Conservation (phyloP, 2,888 invertebrate species). For the Trichopoda pennipes region DNA sequence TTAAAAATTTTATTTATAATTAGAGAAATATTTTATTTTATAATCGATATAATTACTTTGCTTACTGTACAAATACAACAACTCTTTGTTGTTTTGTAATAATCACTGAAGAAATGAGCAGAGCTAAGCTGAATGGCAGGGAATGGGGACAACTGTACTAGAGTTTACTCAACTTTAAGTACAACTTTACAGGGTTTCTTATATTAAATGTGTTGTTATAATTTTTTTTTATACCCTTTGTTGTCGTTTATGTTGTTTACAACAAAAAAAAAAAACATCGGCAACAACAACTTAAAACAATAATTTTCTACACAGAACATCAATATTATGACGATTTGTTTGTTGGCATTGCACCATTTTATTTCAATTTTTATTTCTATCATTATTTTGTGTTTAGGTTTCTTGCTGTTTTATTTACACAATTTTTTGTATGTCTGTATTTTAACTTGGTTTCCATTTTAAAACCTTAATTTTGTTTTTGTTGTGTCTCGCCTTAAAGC, state of each 20-base stretch:
- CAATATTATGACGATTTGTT: slow-evolving; percentile 13
- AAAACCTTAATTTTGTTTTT: slow-evolving; percentile 16
- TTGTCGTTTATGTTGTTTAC: slow-evolving; percentile 21
- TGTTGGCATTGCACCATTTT: slow-evolving; percentile 46
- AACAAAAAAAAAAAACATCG: slow-evolving; percentile 22
- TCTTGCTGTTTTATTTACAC: slow-evolving; percentile 38
- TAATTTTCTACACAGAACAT: slow-evolving; percentile 39
- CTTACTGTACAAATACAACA: background rate
- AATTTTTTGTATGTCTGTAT: slow-evolving; percentile 60
- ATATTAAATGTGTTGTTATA: slow-evolving; percentile 20
- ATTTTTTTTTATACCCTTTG: slow-evolving; percentile 12
- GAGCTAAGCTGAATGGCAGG: background rate
- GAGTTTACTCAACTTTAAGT: slow-evolving; percentile 56
- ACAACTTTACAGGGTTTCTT: slow-evolving; percentile 49
- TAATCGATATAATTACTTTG: no score
- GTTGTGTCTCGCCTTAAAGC: slow-evolving; percentile 35
- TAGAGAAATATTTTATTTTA: no score
- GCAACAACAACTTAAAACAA: slow-evolving; percentile 22
- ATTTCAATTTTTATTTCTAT: slow-evolving; percentile 35
- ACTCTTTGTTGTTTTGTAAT: slow-evolving; percentile 22
- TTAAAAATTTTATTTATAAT: no score
- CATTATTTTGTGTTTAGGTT: slow-evolving; percentile 33
- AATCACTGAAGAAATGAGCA: slow-evolving; percentile 40
- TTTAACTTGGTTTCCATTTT: slow-evolving; percentile 38
- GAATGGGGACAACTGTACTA: slow-evolving; percentile 50